Evolutionary conservation across 2,888 invertebrate genomes (phyloP).

Genomic region (Galeruca laticollis): DNA sequence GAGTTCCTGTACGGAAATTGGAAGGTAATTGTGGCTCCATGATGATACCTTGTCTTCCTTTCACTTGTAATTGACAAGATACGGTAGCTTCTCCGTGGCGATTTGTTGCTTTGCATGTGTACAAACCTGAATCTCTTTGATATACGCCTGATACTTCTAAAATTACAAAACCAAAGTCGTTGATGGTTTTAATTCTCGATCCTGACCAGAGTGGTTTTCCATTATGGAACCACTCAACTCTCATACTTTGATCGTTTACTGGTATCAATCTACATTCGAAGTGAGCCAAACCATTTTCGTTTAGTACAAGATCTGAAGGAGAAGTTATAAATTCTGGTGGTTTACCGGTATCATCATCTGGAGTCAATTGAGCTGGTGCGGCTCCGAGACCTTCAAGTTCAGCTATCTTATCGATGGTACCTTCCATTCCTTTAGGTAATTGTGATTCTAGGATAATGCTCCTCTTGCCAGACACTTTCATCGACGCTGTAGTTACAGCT

Average conservation of each 20-base stretch:
- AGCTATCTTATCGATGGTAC: slow-evolving; percentile 93
- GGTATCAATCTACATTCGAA: slow-evolving; percentile 92
- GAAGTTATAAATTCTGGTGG: slow-evolving; percentile 92
- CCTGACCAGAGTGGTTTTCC: slow-evolving; percentile 92
- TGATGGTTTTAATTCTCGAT: slow-evolving; percentile 93
- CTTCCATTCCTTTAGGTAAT: slow-evolving; percentile 92
- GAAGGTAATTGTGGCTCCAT: slow-evolving; percentile 90
- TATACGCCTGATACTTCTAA: slow-evolving; percentile 95
- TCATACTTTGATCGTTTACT: slow-evolving; percentile 92
- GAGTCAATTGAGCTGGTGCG: slow-evolving; percentile 74
- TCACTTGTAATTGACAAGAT: slow-evolving; percentile 87
- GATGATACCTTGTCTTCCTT: slow-evolving; percentile 89
- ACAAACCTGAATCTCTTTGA: slow-evolving; percentile 91
- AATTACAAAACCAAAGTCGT: slow-evolving; percentile 97
- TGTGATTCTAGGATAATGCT: slow-evolving; percentile 93
- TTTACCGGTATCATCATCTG: slow-evolving; percentile 86
- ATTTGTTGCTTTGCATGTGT: slow-evolving; percentile 93
- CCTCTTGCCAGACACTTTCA: slow-evolving; percentile 92
- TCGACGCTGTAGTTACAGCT: slow-evolving; percentile 88
- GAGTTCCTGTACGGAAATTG: slow-evolving; percentile 89
- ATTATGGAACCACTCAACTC: slow-evolving; percentile 98
- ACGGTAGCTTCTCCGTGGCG: slow-evolving; percentile 91
- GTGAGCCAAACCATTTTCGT: slow-evolving; percentile 91
- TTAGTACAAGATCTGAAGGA: slow-evolving; percentile 84
- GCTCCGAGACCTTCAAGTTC: slow-evolving; percentile 88